Conservation (phyloP, 1,140 invertebrate genomes). For the Camponotus floridanus region DNA sequence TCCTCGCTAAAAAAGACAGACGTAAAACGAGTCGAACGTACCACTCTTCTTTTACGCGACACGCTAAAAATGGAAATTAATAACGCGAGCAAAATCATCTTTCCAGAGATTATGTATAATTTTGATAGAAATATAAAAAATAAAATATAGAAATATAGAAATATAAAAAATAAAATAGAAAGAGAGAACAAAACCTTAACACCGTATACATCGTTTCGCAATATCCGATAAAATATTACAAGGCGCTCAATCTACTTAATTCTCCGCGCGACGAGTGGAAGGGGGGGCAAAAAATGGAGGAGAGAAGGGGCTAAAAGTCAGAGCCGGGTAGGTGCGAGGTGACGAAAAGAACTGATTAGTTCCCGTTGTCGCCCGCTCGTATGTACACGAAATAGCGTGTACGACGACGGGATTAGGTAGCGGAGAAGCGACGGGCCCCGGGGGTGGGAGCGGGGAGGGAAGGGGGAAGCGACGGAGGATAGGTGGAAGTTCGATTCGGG, state of each 20-base stretch:
- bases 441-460: background rate
- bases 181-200: too few relatives aligned
- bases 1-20: constrained; percentile 34
- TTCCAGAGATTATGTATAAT: constrained; percentile 36
- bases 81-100: background rate
- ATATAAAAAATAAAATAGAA: too few relatives aligned
- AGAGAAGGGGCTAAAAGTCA: background rate
- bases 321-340: background rate
- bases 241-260: background rate
- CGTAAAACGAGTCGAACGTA: constrained; percentile 27
- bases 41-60: background rate
- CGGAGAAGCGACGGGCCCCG: constrained; percentile 11
- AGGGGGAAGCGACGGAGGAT: constrained; percentile 66
- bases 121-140: too few relatives aligned
- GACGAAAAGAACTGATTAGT: constrained; percentile 62
- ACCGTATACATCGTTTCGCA: too few relatives aligned
- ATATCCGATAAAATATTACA: background rate
- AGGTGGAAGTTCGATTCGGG: constrained; percentile 84
- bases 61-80: constrained; percentile 16
- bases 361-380: constrained; percentile 43
- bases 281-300: background rate
- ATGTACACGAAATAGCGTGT: constrained; percentile 46
- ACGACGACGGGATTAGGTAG: constrained; percentile 47
- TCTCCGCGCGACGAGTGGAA: too few relatives aligned
- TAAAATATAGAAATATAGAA: too few relatives aligned